Conservation (phyloP, 2,888 invertebrate species). For the Hoplodrina ambigua region DNA sequence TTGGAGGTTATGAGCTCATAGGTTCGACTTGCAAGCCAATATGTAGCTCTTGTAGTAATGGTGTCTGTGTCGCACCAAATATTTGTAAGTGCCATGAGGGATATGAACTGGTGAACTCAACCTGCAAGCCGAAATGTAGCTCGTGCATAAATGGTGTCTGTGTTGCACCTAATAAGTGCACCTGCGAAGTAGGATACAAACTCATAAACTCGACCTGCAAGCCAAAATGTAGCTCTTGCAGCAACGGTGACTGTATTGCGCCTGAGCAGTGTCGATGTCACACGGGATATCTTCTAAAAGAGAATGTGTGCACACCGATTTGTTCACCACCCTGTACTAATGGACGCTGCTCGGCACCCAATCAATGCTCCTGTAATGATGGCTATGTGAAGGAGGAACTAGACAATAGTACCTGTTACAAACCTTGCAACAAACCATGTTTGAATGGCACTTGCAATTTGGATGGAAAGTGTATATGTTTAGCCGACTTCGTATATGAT, state of each 20-base stretch:
- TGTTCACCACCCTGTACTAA: constrained; percentile 66
- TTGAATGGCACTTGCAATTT: constrained; percentile 69
- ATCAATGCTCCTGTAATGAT: constrained; percentile 67
- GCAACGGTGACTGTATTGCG: constrained; percentile 48
- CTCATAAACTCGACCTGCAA: constrained; percentile 11
- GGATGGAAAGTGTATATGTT: constrained; percentile 71
- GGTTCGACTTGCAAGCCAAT: constrained; percentile 13
- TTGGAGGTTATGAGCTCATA: constrained; percentile 2
- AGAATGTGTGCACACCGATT: constrained; percentile 63
- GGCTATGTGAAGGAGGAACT: constrained; percentile 62
- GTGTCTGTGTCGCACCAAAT: constrained; percentile 68
- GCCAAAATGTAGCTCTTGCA: constrained; percentile 48
- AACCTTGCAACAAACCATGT: constrained; percentile 70
- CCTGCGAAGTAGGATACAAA: constrained; percentile 39
- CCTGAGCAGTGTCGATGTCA: constrained; percentile 58
- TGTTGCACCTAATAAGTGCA: constrained; percentile 29
- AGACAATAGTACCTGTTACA: constrained; percentile 65
- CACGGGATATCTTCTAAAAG: constrained; percentile 30
- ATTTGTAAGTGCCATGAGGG: background rate
- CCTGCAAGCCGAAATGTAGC: constrained; percentile 30
- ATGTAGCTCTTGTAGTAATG: constrained; percentile 47
- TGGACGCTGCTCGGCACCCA: constrained; percentile 78
- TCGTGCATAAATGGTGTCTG: constrained; percentile 51
- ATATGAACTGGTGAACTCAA: constrained; percentile 6
- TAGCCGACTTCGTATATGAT: constrained; percentile 61